Conservation (phyloP, 1,140 invertebrate genomes). For the Ooceraea biroi region DNA sequence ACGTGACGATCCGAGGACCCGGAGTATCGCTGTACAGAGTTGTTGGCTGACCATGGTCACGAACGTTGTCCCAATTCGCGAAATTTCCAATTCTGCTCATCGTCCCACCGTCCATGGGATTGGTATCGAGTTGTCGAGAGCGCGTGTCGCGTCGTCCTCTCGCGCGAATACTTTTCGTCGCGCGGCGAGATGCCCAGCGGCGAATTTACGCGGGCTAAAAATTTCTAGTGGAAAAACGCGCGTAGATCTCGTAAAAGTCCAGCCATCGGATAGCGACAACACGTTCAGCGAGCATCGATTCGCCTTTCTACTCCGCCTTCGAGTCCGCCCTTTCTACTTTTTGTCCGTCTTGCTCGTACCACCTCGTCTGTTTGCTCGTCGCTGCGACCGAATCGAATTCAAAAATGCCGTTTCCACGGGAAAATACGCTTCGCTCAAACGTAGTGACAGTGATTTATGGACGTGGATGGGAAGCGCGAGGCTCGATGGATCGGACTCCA, state of each 20-base stretch:
- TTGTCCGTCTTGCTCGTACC: slow-evolving; percentile 22
- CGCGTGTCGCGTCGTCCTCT: background rate
- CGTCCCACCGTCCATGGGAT: slow-evolving; percentile 14
- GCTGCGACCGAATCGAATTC: slow-evolving; percentile 58
- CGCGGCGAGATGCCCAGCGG: slow-evolving; percentile 1
- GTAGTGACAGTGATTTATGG: slow-evolving; percentile 71
- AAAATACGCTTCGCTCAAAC: slow-evolving; percentile 70
- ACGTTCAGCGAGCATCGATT: slow-evolving; percentile 48
- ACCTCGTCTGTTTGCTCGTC: slow-evolving; percentile 47
- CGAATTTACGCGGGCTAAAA: slow-evolving; percentile 43
- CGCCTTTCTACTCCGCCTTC: slow-evolving; percentile 14
- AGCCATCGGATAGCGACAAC: slow-evolving; percentile 28
- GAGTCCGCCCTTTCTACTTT: slow-evolving; percentile 13
- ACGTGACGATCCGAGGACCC: slow-evolving; percentile 14
- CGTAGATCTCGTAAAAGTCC: slow-evolving; percentile 7
- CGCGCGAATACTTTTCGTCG: slow-evolving; percentile 12
- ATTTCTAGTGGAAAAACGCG: slow-evolving; percentile 31
- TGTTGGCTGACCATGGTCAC: slow-evolving; percentile 25
- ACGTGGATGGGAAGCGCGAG: slow-evolving; percentile 52
- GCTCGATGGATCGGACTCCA: slow-evolving; percentile 21
- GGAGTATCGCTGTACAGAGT: slow-evolving; percentile 18
- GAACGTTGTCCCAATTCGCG: slow-evolving; percentile 46
- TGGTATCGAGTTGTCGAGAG: slow-evolving; percentile 5
- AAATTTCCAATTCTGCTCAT: slow-evolving; percentile 52
- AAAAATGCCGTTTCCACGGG: slow-evolving; percentile 66